Conservation (phyloP, 2,888 invertebrate species). For the Tachina fera region DNA sequence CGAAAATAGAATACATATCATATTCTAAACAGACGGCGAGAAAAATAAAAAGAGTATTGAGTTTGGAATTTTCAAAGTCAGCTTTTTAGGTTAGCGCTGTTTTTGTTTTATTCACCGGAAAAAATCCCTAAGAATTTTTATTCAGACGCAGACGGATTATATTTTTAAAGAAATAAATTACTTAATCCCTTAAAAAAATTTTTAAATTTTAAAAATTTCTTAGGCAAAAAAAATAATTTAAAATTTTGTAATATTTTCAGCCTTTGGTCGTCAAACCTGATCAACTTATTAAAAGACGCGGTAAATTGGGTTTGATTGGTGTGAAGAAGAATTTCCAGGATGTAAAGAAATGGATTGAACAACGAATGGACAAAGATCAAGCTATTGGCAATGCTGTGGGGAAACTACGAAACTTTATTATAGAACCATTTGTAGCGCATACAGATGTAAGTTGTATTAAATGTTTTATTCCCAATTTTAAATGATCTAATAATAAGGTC, state of each 20-base stretch:
- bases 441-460: slow-evolving; percentile 86
- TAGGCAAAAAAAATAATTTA: no score
- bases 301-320: slow-evolving; percentile 97
- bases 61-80: no score
- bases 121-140: no score
- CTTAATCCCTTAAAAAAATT: no score
- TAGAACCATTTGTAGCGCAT: slow-evolving; percentile 98
- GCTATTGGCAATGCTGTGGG: slow-evolving; percentile 94
- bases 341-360: slow-evolving; percentile 93
- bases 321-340: slow-evolving; percentile 93
- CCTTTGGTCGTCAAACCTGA: slow-evolving; percentile 99
- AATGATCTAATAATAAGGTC: not conserved
- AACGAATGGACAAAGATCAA: slow-evolving; percentile 93
- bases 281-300: slow-evolving; percentile 98
- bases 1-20: no score
- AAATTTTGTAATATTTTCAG: slow-evolving; percentile 83
- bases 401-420: slow-evolving; percentile 95
- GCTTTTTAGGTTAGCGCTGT: no score
- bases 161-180: no score
- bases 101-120: no score
- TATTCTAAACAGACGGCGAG: no score
- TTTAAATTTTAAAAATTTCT: no score
- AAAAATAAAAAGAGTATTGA: no score
- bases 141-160: no score
- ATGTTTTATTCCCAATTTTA: not conserved